Evolutionary conservation across 1,140 invertebrate species (phyloP), one percentile per base, ranked within the genome.

Genomic region (Leptinotarsa defecta): DNA sequence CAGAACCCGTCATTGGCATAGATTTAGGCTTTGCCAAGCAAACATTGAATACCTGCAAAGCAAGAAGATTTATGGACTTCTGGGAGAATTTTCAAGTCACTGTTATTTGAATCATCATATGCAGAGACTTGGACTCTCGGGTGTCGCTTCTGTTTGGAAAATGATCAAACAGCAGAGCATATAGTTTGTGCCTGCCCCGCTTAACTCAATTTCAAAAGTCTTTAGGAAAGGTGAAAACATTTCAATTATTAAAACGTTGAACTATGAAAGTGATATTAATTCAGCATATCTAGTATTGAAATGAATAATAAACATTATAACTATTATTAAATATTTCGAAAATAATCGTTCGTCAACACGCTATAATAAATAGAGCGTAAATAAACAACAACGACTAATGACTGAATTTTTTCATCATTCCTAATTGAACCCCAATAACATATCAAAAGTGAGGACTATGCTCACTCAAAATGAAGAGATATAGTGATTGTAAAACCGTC

Each of bases 231-330:
- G 34, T 11, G 34, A 43, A 43, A 43, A 43, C 8, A 43, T 43
- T 43, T 43, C 3, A 43, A 43, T 11, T 43, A 43, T 43, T 15
- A n/a, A 57, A 19, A 57, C 52, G n/a, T 57, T 57, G 52, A 57
- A 57, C 52, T 57, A 57, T 57, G 52, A n/a, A 57, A 57, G 52
- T 57, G 52, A n/a, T 57, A 57, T 57, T 17, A 57, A 15, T 57
- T 57, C 6, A 57, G 15, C 52, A 57, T 57, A 57, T 57, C 52
- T 57, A 57, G 17, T 8, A 2, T 57, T 11, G 8, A 43, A 43
- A 3, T 43, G 52, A 57, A 57, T 57, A 19, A 57, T 3, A 57
- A 5, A 57, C 52, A 57, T 4, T n/a, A 17, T 13, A 57, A 17
- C n/a, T 15, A 6, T 57, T 57, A 19, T 57, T 57, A 57, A 57